Percentiles rank a stretch among this genome's conserved stretches.
phyloP scores from a whole-genome alignment of 2,888 invertebrate genomes.

The Stenolophus ochropezus region DNA sequence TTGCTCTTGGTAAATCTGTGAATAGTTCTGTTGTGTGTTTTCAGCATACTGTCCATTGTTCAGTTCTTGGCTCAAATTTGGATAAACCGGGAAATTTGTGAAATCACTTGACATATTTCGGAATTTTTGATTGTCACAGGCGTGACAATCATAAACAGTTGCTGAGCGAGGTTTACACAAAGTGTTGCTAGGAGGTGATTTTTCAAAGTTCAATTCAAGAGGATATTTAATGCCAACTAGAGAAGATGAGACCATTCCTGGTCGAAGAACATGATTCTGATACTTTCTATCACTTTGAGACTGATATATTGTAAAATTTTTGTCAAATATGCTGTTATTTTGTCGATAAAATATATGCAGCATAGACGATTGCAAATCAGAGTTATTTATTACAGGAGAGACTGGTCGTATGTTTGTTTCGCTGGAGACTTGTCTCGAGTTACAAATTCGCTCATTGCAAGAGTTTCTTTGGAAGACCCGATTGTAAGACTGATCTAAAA shows the following conservation, averaged over 20 bases:
- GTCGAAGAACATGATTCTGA: constrained; percentile 45
- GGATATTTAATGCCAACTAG: constrained; percentile 45
- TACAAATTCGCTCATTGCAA: too few species aligned
- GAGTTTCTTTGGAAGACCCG: constrained; percentile 41
- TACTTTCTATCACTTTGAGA: constrained; percentile 21
- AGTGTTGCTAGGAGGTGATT: not conserved
- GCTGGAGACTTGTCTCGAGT: constrained; percentile 38
- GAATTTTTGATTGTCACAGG: constrained; percentile 52
- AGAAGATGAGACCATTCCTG: constrained; percentile 49
- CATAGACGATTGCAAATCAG: constrained; percentile 45
- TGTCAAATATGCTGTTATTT: constrained; percentile 29
- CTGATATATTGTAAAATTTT: not conserved
- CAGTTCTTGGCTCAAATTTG: constrained; percentile 40
- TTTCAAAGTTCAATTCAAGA: constrained; percentile 42
- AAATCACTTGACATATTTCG: constrained; percentile 57
- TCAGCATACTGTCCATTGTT: constrained; percentile 25
- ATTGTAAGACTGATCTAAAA: constrained; percentile 78
- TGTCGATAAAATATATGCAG: constrained; percentile 52
- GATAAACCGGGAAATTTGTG: constrained; percentile 20
- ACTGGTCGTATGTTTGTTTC: not conserved
- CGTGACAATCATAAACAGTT: constrained; percentile 45
- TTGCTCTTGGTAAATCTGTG: constrained; percentile 14
- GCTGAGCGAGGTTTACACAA: constrained; percentile 24
- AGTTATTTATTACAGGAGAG: constrained; percentile 11
- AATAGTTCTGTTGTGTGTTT: not conserved